Percentiles rank a stretch among this genome's conserved stretches.
These are phyloP conservation scores for Ptilonorhynchus violaceus DNA, from an alignment of 2,113 vertebrate species.

Conservation along the genomic window DNA sequence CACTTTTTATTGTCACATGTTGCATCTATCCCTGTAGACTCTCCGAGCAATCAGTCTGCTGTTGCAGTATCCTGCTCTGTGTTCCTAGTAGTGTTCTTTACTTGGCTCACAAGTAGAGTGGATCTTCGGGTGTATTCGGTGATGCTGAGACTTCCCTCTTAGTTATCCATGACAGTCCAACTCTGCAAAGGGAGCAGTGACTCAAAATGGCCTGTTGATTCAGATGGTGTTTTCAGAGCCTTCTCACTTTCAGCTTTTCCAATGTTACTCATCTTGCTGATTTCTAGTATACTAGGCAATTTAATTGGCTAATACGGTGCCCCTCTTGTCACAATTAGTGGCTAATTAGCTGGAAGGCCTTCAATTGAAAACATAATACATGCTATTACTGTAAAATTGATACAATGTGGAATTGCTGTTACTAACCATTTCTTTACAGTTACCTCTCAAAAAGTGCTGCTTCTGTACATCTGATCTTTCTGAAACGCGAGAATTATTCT, in stretches of 20 bases:
- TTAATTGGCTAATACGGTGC: constrained; percentile 57
- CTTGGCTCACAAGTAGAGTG: constrained; percentile 64
- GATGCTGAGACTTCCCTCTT: constrained; percentile 63
- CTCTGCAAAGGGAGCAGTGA: constrained; percentile 65
- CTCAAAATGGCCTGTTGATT: constrained; percentile 38
- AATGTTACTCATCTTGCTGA: constrained; percentile 61
- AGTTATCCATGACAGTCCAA: constrained; percentile 10
- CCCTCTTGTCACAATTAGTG: constrained; percentile 57
- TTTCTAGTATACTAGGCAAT: constrained; percentile 45
- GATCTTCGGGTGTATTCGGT: constrained; percentile 25
- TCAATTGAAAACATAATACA: not conserved
- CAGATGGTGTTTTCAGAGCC: constrained; percentile 41
- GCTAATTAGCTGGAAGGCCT: constrained; percentile 58
- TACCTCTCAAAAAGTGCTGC: constrained; percentile 56
- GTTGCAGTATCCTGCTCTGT: constrained; percentile 68
- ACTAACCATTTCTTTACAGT: constrained; percentile 74
- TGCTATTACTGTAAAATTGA: constrained; percentile 62
- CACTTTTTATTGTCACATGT: constrained; percentile 80
- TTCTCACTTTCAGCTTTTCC: constrained; percentile 74
- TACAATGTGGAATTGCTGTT: constrained; percentile 62
- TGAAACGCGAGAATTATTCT: constrained; percentile 26
- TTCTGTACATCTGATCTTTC: constrained; percentile 55
- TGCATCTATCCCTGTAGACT: constrained; percentile 79
- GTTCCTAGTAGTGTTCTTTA: constrained; percentile 74
- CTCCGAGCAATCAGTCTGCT: constrained; percentile 65